These are phyloP conservation scores for Entomyzon cyanotis DNA, from an alignment of 2,113 vertebrate genomes.

Conservation along the genomic window DNA sequence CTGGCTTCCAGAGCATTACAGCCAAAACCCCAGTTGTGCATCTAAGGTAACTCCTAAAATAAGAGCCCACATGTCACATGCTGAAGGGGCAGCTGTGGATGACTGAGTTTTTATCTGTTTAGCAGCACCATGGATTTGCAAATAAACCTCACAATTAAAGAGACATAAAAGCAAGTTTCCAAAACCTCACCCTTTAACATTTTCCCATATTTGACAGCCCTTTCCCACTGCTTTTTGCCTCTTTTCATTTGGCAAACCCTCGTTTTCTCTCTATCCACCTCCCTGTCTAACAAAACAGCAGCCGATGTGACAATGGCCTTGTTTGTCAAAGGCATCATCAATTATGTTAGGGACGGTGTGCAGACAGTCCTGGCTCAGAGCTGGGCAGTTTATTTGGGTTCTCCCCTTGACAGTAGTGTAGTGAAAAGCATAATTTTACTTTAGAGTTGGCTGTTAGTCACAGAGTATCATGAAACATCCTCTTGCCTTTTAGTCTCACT, in stretches of 20 bases:
- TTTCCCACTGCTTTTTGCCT: not conserved
- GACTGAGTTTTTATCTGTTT: constrained; percentile 30
- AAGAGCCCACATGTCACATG: constrained; percentile 44
- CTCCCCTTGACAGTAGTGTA: not conserved
- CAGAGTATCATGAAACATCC: not conserved
- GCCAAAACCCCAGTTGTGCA: constrained; percentile 55
- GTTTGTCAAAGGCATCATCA: constrained; percentile 61
- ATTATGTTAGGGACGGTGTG: constrained; percentile 60
- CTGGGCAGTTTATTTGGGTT: constrained; percentile 5
- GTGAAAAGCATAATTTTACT: not conserved
- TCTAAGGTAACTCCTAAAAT: constrained; percentile 59
- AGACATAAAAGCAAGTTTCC: constrained; percentile 1
- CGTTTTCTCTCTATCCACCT: constrained; percentile 8
- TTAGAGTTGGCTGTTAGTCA: not conserved
- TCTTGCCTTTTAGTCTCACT: not conserved
- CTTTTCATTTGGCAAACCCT: constrained; percentile 41
- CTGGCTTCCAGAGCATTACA: constrained; percentile 32
- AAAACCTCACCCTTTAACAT: not conserved
- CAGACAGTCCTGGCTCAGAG: constrained; percentile 53
- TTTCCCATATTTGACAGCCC: not conserved
- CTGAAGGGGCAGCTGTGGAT: constrained; percentile 45
- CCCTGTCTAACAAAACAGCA: constrained; percentile 51
- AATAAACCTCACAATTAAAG: constrained; percentile 15
- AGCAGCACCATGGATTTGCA: not conserved
- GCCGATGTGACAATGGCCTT: constrained; percentile 27